Evolutionary conservation across 2,888 invertebrate genomes (phyloP).

Genomic region (Cantharis rufa): DNA sequence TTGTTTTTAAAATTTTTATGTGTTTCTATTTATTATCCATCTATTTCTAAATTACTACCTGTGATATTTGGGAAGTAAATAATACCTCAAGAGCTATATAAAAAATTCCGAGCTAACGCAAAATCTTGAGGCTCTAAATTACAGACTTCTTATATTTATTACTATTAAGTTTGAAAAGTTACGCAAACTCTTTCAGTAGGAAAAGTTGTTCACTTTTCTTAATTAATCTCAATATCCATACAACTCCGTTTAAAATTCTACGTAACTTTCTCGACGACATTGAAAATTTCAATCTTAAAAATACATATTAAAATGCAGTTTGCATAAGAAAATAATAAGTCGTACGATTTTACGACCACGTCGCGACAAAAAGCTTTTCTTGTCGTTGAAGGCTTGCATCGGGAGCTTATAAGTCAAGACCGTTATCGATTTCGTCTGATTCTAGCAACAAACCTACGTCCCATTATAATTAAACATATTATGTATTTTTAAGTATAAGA

Average conservation of each 20-base stretch:
- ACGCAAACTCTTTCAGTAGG: background rate
- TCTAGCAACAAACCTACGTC: background rate
- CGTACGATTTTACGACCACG: background rate
- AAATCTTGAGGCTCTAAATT: background rate
- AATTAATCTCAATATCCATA: background rate
- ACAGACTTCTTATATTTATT: constrained; percentile 7
- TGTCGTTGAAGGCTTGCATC: constrained; percentile 1
- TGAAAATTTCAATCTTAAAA: background rate
- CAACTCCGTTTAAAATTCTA: background rate
- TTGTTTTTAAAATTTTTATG: no score
- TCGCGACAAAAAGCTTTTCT: constrained; percentile 3
- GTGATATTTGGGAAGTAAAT: background rate
- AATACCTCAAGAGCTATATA: background rate
- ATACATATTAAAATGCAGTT: background rate
- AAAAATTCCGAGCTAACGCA: constrained; percentile 1
- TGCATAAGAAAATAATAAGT: background rate
- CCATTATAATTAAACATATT: background rate
- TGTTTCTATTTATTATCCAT: no score
- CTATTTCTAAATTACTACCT: background rate
- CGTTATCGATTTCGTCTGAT: background rate
- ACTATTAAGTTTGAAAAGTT: background rate
- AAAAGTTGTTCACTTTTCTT: constrained; percentile 1
- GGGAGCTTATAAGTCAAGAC: background rate
- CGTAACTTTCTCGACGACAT: background rate
- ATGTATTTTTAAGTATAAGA: background rate